Evolutionary conservation across 2,113 vertebrate genomes (phyloP), one percentile per base, ranked within the genome.

Genomic region (Phalacrocorax pelagicus): DNA sequence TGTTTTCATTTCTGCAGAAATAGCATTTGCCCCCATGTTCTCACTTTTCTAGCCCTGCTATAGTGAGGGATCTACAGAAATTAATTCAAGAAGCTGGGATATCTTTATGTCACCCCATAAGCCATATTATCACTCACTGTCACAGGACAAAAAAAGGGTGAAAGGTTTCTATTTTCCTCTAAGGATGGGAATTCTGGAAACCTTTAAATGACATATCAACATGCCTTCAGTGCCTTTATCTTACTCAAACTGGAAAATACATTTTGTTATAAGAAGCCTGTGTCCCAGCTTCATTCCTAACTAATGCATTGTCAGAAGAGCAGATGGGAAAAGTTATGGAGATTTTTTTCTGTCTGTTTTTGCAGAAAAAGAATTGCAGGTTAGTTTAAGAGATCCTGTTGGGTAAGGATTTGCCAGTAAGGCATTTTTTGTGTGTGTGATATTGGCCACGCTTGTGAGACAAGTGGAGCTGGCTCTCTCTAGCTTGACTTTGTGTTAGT

Each of bases 11-110:
- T 34, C 34, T 9, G 2, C 17, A 34, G 58, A 61, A 85, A 47
- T 9, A 59, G 3, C 2, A 4, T 47, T 92, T 89, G 13, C 7
- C 26, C 6, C 11, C 0, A 0, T 15, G 52, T 29, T 86, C 69
- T 84, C 0, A 0, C 13, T 86, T 46, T 42, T 8, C 26, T 90
- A 49, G 27, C 34, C 26, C 12, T 72, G 59, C 51, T 63, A 12
- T 42, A 66, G 58, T 24, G 23, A 65, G 14, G 47, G 40, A 61
- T 52, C 21, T 52, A 13, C 21, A 72, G 65, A 79, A 73, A 58
- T 27, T 0, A n/a, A 49, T 83, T 77, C 32, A 57, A 70, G 59
- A 54, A 74, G 34, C 34, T 0, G 6, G 19, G 12, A 2, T 51
- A 15, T 59, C 36, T 77, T 72, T 81, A 7, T 4, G 9, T 59